Evolutionary conservation across 2,113 vertebrate genomes (phyloP).

Genomic region (Muntiacus reevesi): DNA sequence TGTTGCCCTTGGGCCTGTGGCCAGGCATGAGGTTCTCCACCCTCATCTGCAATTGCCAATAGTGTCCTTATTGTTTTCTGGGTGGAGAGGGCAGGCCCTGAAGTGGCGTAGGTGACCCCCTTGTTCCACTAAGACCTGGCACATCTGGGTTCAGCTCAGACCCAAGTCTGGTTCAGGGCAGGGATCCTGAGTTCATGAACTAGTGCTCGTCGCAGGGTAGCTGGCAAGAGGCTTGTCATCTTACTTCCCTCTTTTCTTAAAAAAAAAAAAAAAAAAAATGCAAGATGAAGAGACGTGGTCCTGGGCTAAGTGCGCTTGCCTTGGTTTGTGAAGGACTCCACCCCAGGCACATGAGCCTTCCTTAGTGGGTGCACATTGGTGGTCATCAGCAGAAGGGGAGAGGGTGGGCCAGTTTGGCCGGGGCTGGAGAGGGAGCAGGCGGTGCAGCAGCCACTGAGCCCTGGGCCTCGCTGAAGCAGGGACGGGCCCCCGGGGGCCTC

Average conservation of each 20-base stretch:
- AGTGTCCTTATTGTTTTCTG: not conserved
- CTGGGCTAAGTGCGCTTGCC: fast-evolving
- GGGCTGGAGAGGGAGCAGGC: not conserved
- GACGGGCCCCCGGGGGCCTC: not conserved
- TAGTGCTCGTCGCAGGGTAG: not conserved
- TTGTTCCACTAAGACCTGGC: not conserved
- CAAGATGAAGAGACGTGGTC: not conserved
- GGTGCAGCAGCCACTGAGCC: fast-evolving
- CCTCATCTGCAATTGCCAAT: not conserved
- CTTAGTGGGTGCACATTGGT: not conserved
- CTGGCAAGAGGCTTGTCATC: not conserved
- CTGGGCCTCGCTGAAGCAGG: too few relatives aligned
- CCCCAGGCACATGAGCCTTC: not conserved
- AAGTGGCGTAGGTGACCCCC: fast-evolving
- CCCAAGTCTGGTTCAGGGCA: not conserved
- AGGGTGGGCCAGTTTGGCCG: fast-evolving
- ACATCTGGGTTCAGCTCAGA: not conserved
- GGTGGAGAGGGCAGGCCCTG: not conserved
- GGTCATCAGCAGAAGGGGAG: not conserved
- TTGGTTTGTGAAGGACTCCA: not conserved
- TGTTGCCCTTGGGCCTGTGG: not conserved
- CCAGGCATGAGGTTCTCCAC: not conserved
- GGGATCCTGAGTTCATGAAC: not conserved
- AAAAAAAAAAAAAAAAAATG: not conserved
- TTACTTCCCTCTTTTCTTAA: not conserved